Conservation (phyloP, 2,113 vertebrate genomes). For the Martes martes region DNA sequence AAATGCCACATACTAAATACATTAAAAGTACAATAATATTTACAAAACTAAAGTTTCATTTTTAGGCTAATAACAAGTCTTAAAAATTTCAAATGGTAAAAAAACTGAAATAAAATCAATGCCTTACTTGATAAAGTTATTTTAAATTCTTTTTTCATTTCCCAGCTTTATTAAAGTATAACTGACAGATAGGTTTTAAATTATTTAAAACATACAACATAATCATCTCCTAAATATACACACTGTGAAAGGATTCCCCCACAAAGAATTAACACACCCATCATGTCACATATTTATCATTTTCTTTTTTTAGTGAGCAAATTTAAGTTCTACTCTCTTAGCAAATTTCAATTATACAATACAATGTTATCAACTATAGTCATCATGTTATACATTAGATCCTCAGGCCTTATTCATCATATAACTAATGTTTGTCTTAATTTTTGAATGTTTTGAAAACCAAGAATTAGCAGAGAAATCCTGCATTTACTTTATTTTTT, state of each 20-base stretch:
- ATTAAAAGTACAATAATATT: neutral
- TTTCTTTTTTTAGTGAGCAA: neutral
- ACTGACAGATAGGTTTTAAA: neutral
- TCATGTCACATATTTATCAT: neutral
- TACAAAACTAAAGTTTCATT: slow-evolving; percentile 28
- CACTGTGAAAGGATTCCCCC: neutral
- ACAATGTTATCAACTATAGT: neutral
- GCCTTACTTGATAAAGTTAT: neutral
- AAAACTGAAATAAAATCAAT: neutral
- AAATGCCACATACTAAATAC: neutral
- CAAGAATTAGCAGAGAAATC: neutral
- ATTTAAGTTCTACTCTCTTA: neutral
- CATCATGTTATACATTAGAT: neutral
- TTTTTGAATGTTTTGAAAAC: neutral
- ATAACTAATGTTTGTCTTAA: neutral
- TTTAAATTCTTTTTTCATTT: neutral
- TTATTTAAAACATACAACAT: neutral
- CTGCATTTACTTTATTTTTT: neutral
- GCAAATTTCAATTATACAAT: neutral
- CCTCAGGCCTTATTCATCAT: neutral
- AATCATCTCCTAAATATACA: neutral
- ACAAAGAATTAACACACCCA: neutral
- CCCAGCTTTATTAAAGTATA: neutral
- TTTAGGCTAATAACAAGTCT: neutral
- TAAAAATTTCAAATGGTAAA: neutral